These are phyloP conservation scores for Pyrgilauda ruficollis DNA, from an alignment of 2,113 vertebrate genomes.

Conservation along the genomic window DNA sequence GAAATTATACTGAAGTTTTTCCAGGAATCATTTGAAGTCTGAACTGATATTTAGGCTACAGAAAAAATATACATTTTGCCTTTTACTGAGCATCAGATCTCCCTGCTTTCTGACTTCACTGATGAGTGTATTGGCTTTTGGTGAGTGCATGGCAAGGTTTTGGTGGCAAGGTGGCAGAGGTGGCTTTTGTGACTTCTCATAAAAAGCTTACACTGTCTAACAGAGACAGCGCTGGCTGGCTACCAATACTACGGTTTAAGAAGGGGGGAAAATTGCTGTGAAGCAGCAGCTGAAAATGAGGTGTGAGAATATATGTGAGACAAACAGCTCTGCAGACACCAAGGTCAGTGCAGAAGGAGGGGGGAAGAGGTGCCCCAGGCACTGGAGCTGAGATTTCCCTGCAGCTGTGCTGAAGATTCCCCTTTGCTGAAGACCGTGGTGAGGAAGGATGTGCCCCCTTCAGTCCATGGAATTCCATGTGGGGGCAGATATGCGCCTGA, in stretches of 20 bases:
- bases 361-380: accelerated
- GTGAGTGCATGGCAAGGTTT: not conserved
- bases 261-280: accelerated
- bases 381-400: accelerated
- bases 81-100: not conserved
- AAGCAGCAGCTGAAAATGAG: not conserved
- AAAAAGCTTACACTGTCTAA: not conserved
- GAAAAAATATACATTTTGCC: not conserved
- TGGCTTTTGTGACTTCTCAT: not conserved
- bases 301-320: not conserved
- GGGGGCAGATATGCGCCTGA: not conserved
- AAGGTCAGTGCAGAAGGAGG: not conserved
- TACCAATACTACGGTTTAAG: not conserved
- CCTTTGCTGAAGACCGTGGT: accelerated
- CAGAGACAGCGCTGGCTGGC: accelerated
- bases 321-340: not conserved
- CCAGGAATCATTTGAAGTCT: not conserved
- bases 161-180: not conserved
- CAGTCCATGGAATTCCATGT: accelerated
- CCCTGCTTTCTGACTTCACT: not conserved
- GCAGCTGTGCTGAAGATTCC: not conserved
- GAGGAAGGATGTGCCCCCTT: accelerated
- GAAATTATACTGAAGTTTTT: not conserved
- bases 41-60: not conserved
- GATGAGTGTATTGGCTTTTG: not conserved